These are phyloP conservation scores for Sycobia sp. DNA, from an alignment of 1,140 invertebrate genomes.

Conservation along the genomic window DNA sequence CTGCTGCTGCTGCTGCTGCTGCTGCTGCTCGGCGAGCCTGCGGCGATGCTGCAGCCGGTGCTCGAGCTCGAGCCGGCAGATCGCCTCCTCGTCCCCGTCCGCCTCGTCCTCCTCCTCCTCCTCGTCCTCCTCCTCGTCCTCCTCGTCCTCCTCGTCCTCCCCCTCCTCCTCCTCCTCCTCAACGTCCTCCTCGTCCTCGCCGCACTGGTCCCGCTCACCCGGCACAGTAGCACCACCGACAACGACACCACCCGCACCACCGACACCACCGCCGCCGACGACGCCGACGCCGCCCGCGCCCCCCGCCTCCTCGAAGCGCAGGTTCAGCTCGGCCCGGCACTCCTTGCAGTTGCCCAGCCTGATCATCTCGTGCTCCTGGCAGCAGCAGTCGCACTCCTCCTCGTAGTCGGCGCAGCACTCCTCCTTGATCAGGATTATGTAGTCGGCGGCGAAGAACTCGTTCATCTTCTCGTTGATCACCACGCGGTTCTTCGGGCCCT, in stretches of 20 bases:
- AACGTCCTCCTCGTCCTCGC: constrained; percentile 61
- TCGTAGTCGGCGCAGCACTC: constrained; percentile 81
- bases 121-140: constrained; percentile 64
- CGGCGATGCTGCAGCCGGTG: no score
- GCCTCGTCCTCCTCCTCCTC: constrained; percentile 52
- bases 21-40: no score
- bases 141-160: constrained; percentile 29
- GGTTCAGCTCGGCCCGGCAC: constrained; percentile 54
- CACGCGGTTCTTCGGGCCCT: constrained; percentile 72
- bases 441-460: constrained; percentile 86
- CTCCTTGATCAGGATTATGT: constrained; percentile 83
- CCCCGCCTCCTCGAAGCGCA: constrained; percentile 47
- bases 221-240: constrained; percentile 65
- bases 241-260: constrained; percentile 43
- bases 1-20: no score
- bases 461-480: constrained; percentile 84
- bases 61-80: constrained; percentile 29
- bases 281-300: constrained; percentile 31
- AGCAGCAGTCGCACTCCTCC: constrained; percentile 74
- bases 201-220: constrained; percentile 54
- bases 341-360: constrained; percentile 66
- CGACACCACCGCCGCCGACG: constrained; percentile 39
- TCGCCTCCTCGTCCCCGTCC: not conserved
- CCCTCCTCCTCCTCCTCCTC: constrained; percentile 40
- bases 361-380: constrained; percentile 74